Base-by-base conservation (phyloP, 2,888 invertebrate species). In the Balanococcus diminutus region DNA sequence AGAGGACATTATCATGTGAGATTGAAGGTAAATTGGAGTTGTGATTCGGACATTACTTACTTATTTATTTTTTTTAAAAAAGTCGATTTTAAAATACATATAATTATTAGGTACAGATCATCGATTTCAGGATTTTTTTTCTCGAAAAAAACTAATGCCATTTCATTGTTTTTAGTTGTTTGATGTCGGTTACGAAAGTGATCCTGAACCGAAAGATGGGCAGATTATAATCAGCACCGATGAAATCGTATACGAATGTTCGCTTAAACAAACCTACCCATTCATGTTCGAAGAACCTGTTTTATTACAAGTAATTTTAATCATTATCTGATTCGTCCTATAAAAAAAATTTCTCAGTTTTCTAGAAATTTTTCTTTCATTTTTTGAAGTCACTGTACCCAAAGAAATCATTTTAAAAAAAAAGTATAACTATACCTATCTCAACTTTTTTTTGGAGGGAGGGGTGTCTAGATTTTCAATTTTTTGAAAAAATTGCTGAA, bases 1-100 rank as follows among this genome's bases (percentile, higher is more conserved):
- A 93, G 98, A 31, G 99, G 99, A 31, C 98, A 99, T 90, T 99
- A 99, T 90, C 95, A 95, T 1, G 98, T 96, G 0, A 96, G 96
- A 90, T 93, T 98, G 86, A 97, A 97, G 91, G 92, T 92, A 88
- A 87, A n/a, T 67, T 28, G 42, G 0, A 14, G 16, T 79, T 5
- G 31, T 22, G 28, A 31, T 19, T n/a, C 5, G 5, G 14, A 61
- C 16, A 51, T 11, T 84, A 25, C 4, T n/a, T 75, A n/a, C n/a
- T n/a, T n/a, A n/a, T n/a, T n/a, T n/a, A n/a, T 36, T 36, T 36
- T 36, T 36, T 36, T 8, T 36, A 36, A 8, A 5, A 36, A 3
- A 36, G n/a, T n/a, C 8, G 8, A 36, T 36, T 36, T 36, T 36
- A 36, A 36, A 36, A 36, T n/a, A n/a, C n/a, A n/a, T n/a, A n/a